Evolutionary conservation across 2,888 invertebrate genomes (phyloP).

Genomic region (Hyppa rectilinea): DNA sequence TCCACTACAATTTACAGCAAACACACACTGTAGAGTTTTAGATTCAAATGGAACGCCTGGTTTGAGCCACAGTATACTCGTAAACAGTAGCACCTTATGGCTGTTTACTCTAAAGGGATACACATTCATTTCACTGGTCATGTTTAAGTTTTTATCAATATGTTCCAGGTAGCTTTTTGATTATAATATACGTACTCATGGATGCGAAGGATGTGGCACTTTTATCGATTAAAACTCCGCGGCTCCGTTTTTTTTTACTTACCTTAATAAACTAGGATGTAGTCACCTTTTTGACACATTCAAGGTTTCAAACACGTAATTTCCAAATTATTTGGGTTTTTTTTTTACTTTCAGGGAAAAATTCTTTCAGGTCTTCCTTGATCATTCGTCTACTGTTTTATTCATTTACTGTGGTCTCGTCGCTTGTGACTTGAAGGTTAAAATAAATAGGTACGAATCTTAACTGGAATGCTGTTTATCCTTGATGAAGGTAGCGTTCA

Average conservation of each 20-base stretch:
- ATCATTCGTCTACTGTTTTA: conserved; percentile 32
- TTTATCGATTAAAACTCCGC: not conserved
- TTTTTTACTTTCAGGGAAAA: not conserved
- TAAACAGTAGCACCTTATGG: conserved; percentile 9
- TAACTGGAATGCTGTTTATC: conserved; percentile 59
- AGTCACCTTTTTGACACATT: too few species aligned
- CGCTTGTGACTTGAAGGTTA: conserved; percentile 69
- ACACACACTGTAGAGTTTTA: conserved; percentile 69
- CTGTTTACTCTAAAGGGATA: not conserved
- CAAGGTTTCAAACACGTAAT: not conserved
- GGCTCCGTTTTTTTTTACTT: not conserved
- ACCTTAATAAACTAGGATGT: not conserved
- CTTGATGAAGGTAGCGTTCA: conserved; percentile 47
- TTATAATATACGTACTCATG: not conserved
- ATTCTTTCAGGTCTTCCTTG: not conserved
- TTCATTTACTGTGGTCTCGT: conserved; percentile 27
- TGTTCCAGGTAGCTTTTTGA: too few species aligned
- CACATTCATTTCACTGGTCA: too few species aligned
- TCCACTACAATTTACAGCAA: conserved; percentile 77
- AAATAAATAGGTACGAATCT: conserved; percentile 66
- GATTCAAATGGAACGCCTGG: conserved; percentile 68
- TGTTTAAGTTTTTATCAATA: too few species aligned
- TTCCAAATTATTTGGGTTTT: not conserved
- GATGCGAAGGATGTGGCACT: too few species aligned
- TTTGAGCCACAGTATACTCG: conserved; percentile 36